phyloP scores from a whole-genome alignment of 2,797 vertebrate species.

The Phataginus tricuspis region DNA sequence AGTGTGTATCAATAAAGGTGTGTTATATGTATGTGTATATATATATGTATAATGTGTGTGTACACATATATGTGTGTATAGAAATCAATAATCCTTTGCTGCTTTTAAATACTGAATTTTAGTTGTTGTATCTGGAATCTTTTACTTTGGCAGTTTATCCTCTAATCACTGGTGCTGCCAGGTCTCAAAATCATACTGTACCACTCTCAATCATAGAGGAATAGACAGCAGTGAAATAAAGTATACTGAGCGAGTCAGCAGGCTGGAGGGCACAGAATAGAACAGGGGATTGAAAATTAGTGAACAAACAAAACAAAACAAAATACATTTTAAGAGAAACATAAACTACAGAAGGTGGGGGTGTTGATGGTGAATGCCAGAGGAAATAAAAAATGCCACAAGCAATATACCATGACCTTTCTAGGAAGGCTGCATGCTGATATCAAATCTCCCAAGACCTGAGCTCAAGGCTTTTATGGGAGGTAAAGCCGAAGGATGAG shows the following conservation, averaged over 20 bases:
- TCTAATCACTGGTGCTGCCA: conserved; percentile 54
- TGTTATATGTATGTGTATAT: neutral
- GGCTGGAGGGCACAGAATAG: conserved; percentile 68
- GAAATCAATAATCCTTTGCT: neutral
- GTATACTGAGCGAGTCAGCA: conserved; percentile 60
- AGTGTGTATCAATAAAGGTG: neutral
- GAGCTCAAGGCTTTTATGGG: conserved; percentile 74
- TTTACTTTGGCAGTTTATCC: conserved; percentile 36
- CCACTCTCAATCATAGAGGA: conserved; percentile 56
- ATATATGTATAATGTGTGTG: neutral
- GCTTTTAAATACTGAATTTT: neutral
- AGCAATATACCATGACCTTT: conserved; percentile 84
- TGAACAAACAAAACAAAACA: conserved; percentile 9
- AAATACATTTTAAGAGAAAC: neutral
- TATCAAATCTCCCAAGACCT: conserved; percentile 81
- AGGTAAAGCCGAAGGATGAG: conserved; percentile 59
- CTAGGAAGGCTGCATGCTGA: conserved; percentile 73
- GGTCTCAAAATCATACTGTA: conserved; percentile 66
- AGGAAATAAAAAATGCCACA: conserved; percentile 80
- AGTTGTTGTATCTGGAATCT: neutral
- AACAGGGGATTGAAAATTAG: conserved; percentile 72
- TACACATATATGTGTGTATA: neutral
- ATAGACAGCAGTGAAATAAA: conserved; percentile 58
- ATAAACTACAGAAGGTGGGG: conserved; percentile 43
- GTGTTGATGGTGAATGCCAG: conserved; percentile 63